These are phyloP conservation scores for Crambe crambe DNA, from an alignment of 37 sponge, comb jelly and placozoan species.

Conservation along the genomic window DNA sequence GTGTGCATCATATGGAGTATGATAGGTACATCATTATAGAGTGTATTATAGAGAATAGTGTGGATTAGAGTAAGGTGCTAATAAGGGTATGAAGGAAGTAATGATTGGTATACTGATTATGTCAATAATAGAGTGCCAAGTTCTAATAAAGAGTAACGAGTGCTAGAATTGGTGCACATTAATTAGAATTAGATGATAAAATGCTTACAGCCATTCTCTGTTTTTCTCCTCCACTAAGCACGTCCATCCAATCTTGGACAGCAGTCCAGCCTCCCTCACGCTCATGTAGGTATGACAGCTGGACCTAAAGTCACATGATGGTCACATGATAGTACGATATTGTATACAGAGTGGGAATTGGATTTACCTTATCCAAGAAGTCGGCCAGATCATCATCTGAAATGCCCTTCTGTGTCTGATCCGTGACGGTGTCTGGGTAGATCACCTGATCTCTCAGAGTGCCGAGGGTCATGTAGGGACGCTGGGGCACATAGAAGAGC, in stretches of 20 bases:
- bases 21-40: too few relatives aligned
- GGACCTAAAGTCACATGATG: too few relatives aligned
- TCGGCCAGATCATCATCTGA: conserved; percentile 69
- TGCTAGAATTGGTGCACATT: too few relatives aligned
- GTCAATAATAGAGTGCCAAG: too few relatives aligned
- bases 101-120: too few relatives aligned
- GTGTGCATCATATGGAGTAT: background rate
- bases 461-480: conserved; percentile 95
- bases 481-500: conserved; percentile 93
- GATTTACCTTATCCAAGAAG: conserved; percentile 69
- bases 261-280: conserved; percentile 86
- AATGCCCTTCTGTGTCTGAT: conserved; percentile 72
- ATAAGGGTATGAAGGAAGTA: too few relatives aligned
- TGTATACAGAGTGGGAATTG: too few relatives aligned
- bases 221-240: conserved; percentile 96
- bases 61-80: too few relatives aligned
- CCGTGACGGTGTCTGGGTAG: conserved; percentile 84
- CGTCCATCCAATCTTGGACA: conserved; percentile 96
- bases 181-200: too few relatives aligned
- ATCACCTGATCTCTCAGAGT: conserved; percentile 92
- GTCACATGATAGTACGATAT: too few relatives aligned
- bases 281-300: conserved; percentile 77
- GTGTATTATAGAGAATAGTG: too few relatives aligned
- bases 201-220: conserved; percentile 91
- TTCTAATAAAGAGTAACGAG: too few relatives aligned